Evolutionary conservation across 2,888 invertebrate species (phyloP).

Genomic region (Sphinx pinastri): DNA sequence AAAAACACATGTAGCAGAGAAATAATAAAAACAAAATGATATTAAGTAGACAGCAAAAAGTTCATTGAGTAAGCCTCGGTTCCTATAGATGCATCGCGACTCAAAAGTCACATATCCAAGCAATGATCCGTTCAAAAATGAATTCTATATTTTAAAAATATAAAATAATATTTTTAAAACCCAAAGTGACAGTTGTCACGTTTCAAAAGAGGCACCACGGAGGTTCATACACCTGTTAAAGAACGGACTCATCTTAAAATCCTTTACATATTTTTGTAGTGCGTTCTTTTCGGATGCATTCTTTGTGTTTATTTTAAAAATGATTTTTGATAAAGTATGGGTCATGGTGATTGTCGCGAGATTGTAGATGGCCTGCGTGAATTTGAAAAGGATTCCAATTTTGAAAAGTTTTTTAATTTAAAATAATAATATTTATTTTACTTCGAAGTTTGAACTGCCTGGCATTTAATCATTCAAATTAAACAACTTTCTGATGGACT

Average conservation of each 20-base stretch:
- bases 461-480: no score
- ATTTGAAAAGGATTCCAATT: background rate
- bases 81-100: conserved; percentile 45
- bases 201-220: conserved; percentile 43
- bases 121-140: conserved; percentile 35
- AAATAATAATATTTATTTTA: no score
- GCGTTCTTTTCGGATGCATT: conserved; percentile 69
- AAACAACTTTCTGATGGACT: no score
- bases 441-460: no score
- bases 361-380: conserved; percentile 6
- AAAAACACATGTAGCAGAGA: conserved; percentile 69
- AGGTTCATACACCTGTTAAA: conserved; percentile 73
- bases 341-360: conserved; percentile 16
- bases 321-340: conserved; percentile 44
- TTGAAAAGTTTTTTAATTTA: background rate
- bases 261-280: conserved; percentile 77
- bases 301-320: conserved; percentile 67
- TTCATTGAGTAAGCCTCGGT: conserved; percentile 72
- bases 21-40: conserved; percentile 81
- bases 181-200: conserved; percentile 11
- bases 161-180: conserved; percentile 22
- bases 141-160: conserved; percentile 31
- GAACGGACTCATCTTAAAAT: conserved; percentile 61
- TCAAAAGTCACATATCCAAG: conserved; percentile 31
- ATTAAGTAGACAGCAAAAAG: conserved; percentile 70